Percentiles rank a stretch among this genome's conserved stretches.
Conservation (phyloP, 2,797 vertebrate genomes). For the Hozukius guyotensis region DNA sequence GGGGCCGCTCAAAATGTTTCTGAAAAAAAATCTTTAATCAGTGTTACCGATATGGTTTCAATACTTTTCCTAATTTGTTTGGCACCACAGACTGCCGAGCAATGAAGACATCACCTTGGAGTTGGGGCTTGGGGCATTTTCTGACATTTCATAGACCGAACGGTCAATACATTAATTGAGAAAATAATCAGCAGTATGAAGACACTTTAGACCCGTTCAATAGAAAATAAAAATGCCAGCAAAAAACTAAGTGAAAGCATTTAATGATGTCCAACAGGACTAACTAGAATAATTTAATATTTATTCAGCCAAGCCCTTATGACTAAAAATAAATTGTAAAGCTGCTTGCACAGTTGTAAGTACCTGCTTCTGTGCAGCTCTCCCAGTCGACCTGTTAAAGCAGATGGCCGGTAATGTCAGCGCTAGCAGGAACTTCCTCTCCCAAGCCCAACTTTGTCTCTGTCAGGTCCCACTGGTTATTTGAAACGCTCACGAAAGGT, state of each 20-base stretch:
- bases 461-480: constrained; percentile 76
- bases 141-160: not conserved
- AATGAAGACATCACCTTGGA: not conserved
- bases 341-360: constrained; percentile 44
- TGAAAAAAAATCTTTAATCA: not conserved
- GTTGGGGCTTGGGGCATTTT: not conserved
- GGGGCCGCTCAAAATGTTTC: not conserved
- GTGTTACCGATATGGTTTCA: not conserved
- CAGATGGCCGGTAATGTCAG: constrained; percentile 84
- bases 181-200: not conserved
- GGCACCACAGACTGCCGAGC: not conserved
- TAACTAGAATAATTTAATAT: not conserved
- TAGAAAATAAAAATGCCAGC: not conserved
- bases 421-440: constrained; percentile 75
- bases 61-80: not conserved
- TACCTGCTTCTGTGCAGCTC: constrained; percentile 38
- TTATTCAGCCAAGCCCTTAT: constrained; percentile 8
- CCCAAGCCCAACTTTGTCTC: constrained; percentile 67
- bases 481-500: constrained; percentile 81
- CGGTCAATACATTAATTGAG: not conserved
- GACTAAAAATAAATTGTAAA: constrained; percentile 21
- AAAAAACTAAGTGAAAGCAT: not conserved
- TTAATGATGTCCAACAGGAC: not conserved
- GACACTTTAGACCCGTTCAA: not conserved
- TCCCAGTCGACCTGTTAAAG: constrained; percentile 70